Percentiles rank a stretch among this genome's conserved stretches.
These are phyloP conservation scores for Smittia sp. DNA, from an alignment of 2,888 invertebrate species.

Conservation along the genomic window DNA sequence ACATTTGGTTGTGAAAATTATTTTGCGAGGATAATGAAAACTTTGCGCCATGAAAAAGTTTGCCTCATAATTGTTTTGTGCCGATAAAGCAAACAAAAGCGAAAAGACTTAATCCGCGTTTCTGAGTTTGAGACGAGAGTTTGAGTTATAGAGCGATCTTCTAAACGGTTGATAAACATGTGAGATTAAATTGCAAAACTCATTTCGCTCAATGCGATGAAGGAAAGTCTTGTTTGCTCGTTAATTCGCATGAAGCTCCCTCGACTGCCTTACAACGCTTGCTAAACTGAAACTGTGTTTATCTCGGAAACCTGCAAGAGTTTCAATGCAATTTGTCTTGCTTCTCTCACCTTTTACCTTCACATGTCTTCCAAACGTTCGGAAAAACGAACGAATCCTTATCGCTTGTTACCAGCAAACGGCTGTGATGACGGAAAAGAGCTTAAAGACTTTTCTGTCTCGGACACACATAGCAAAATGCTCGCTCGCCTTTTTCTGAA, in stretches of 20 bases:
- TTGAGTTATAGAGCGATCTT: too few species aligned
- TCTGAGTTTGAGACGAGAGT: too few species aligned
- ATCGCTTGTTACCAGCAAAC: slow-evolving; percentile 23
- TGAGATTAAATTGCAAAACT: too few species aligned
- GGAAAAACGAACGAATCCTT: slow-evolving; percentile 16
- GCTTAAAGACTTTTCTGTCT: slow-evolving; percentile 26
- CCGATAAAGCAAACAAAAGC: too few species aligned
- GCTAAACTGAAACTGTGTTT: neutral
- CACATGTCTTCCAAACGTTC: neutral
- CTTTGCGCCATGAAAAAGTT: too few species aligned
- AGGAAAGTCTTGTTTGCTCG: too few species aligned
- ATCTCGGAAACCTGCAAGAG: neutral
- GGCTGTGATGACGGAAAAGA: slow-evolving; percentile 6
- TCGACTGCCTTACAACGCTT: too few species aligned
- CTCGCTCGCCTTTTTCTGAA: neutral
- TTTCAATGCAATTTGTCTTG: slow-evolving; percentile 28
- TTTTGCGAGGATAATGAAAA: neutral
- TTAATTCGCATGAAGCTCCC: too few species aligned
- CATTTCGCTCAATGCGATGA: too few species aligned
- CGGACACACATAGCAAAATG: slow-evolving; percentile 19
- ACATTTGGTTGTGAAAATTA: neutral
- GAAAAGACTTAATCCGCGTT: too few species aligned
- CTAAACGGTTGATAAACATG: too few species aligned
- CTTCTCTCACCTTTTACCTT: slow-evolving; percentile 5
- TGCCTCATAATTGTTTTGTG: too few species aligned